Base-by-base conservation (phyloP, 2,888 invertebrate genomes). In the Clunio marinus region DNA sequence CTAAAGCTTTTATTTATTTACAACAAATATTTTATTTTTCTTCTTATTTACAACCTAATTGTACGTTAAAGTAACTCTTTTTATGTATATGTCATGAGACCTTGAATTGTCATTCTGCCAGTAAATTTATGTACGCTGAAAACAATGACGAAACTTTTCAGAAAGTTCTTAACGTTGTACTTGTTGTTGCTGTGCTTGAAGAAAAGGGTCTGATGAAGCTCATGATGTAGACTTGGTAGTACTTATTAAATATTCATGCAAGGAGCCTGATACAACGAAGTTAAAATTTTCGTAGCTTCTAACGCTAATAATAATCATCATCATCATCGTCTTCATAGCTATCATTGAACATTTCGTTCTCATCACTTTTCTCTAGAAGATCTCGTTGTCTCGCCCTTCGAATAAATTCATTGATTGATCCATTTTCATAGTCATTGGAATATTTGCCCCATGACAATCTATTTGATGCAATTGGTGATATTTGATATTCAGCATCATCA, bases 371-470 rank as follows among this genome's bases (percentile, higher is more conserved):
- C 5, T 58, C 27, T n/a, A 57, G 68, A n/a, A 57, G 17, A 22
- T 58, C 57, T 17, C 68, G 68, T 41, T 68, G 68, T 37, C 27
- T 41, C n/a, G 68, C 68, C 15, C 57, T 10, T 17, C 58, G 20
- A 58, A 68, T 68, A 37, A 68, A 68, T 57, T 68, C 68, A 35
- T 58, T 58, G 10, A 68, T 58, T 10, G 68, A 68, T 2, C 68
- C 68, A n/a, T 68, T 32, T 27, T 68, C 68, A 45, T 68, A 68
- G 27, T 68, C 66, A 27, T 66, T 55, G 24, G 22, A 35, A 4
- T n/a, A 35, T 4, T 20, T 13, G 41, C 35, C 17, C 35, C 60
- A 35, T 5, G 10, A 27, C 24, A 25, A 25, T n/a, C 25, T n/a
- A 25, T 13, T 59, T 2, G 17, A 3, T 17, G 27, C n/a, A 46